Evolutionary conservation across 2,888 invertebrate genomes (phyloP).

Genomic region (Eristalis pertinax): DNA sequence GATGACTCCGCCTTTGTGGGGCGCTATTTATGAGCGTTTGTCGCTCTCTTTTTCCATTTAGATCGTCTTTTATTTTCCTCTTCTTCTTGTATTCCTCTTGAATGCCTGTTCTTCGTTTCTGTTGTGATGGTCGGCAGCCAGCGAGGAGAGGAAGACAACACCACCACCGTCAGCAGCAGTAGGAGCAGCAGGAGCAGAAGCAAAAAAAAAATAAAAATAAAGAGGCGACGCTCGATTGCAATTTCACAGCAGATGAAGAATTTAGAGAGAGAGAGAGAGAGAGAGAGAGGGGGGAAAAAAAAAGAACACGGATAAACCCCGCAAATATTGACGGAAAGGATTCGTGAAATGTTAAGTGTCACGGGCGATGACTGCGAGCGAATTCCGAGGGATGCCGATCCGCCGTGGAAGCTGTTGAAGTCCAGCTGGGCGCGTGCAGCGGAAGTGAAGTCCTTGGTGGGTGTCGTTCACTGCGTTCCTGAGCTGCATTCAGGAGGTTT

Average conservation of each 20-base stretch:
- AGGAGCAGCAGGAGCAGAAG: neutral
- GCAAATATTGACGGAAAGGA: neutral
- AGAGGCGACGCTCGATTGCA: slow-evolving; percentile 18
- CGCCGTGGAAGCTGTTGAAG: too few relatives aligned
- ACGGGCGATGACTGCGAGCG: too few relatives aligned
- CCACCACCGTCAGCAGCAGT: neutral
- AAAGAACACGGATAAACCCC: too few relatives aligned
- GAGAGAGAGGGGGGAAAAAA: too few relatives aligned
- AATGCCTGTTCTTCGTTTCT: neutral
- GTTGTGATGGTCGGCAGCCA: neutral
- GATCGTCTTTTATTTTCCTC: neutral
- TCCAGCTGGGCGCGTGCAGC: too few relatives aligned
- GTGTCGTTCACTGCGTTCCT: too few relatives aligned
- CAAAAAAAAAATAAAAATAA: slow-evolving; percentile 13
- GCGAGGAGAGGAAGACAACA: neutral
- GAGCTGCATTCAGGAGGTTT: too few relatives aligned
- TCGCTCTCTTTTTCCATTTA: slow-evolving; percentile 30
- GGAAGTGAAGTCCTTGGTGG: too few relatives aligned
- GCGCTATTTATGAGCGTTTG: slow-evolving; percentile 44
- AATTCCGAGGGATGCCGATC: too few relatives aligned
- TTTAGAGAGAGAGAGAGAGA: neutral
- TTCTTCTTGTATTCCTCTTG: neutral
- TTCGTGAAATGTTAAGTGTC: too few relatives aligned
- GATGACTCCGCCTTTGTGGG: slow-evolving; percentile 63
- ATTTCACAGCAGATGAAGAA: neutral